Evolutionary conservation across 2,797 vertebrate genomes (phyloP).

Genomic region (Mastacembelus armatus): DNA sequence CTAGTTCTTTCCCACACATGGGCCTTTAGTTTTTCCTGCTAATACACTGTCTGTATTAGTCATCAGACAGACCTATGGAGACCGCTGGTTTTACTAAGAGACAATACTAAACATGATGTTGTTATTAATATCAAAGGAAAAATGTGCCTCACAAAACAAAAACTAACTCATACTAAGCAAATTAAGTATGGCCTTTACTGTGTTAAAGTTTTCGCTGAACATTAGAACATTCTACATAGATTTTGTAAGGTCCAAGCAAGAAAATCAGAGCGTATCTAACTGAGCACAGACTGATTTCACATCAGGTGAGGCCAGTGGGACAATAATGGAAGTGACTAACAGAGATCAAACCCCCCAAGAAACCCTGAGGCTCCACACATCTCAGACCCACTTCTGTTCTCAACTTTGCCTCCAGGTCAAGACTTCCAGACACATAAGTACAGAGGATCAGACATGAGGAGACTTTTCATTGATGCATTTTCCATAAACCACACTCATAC

Average conservation of each 20-base stretch:
- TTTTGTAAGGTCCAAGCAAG: neutral
- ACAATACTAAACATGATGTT: neutral
- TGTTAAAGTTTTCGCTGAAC: too few relatives aligned
- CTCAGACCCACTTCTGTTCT: slow-evolving; percentile 33
- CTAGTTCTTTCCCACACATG: neutral
- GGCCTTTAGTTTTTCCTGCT: neutral
- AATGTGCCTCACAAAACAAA: too few relatives aligned
- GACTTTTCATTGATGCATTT: slow-evolving; percentile 24
- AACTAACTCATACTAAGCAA: neutral
- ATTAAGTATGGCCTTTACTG: neutral
- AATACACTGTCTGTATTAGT: neutral
- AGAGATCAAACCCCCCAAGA: slow-evolving; percentile 26
- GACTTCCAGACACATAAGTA: slow-evolving; percentile 66
- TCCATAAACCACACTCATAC: slow-evolving; percentile 5
- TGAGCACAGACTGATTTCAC: slow-evolving; percentile 40
- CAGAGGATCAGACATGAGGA: slow-evolving; percentile 54
- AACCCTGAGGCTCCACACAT: slow-evolving; percentile 29
- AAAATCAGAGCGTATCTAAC: slow-evolving; percentile 15
- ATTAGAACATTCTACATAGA: too few relatives aligned
- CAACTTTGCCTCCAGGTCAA: slow-evolving; percentile 47
- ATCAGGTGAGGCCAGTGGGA: slow-evolving; percentile 36
- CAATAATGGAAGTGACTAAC: slow-evolving; percentile 57
- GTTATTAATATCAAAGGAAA: neutral
- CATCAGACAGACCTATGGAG: neutral
- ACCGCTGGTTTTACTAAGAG: neutral